These are phyloP conservation scores for Hylaeus anthracinus DNA, from an alignment of 1,140 invertebrate genomes.

Conservation along the genomic window DNA sequence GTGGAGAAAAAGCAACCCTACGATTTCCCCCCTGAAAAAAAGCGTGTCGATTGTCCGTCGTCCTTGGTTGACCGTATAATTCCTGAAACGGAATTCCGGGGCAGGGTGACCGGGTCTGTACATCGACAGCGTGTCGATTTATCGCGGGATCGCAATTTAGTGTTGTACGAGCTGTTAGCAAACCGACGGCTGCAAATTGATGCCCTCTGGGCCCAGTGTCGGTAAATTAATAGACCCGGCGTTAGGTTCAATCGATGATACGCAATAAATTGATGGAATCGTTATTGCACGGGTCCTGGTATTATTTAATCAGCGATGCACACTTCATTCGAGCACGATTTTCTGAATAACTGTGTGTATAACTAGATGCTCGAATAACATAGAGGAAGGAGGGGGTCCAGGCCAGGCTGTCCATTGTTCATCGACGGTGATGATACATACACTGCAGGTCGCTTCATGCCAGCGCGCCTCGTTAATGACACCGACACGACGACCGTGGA, in stretches of 20 bases:
- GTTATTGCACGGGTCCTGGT: conserved; percentile 54
- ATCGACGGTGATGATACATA: conserved; percentile 43
- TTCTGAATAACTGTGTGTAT: conserved; percentile 47
- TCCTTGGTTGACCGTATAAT: conserved; percentile 23
- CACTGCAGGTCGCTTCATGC: conserved; percentile 17
- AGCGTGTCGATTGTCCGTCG: not conserved
- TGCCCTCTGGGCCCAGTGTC: conserved; percentile 61
- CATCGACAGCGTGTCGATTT: conserved; percentile 54
- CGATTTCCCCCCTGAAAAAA: no score
- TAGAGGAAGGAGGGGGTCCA: not conserved
- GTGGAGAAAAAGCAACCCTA: no score
- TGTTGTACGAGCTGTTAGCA: conserved; percentile 55
- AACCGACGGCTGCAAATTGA: conserved; percentile 64
- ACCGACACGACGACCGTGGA: conserved; percentile 6
- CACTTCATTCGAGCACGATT: conserved; percentile 42
- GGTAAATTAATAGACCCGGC: conserved; percentile 63
- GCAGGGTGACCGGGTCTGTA: conserved; percentile 10
- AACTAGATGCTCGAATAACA: conserved; percentile 51
- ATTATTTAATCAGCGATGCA: conserved; percentile 59
- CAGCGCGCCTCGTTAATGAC: conserved; percentile 43
- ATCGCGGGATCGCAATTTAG: conserved; percentile 58
- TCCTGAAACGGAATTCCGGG: conserved; percentile 44
- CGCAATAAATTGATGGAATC: conserved; percentile 66
- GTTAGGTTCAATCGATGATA: conserved; percentile 62
- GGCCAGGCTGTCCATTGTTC: conserved; percentile 42